Conservation (phyloP, 2,888 invertebrate genomes). For the Noctua pronuba region DNA sequence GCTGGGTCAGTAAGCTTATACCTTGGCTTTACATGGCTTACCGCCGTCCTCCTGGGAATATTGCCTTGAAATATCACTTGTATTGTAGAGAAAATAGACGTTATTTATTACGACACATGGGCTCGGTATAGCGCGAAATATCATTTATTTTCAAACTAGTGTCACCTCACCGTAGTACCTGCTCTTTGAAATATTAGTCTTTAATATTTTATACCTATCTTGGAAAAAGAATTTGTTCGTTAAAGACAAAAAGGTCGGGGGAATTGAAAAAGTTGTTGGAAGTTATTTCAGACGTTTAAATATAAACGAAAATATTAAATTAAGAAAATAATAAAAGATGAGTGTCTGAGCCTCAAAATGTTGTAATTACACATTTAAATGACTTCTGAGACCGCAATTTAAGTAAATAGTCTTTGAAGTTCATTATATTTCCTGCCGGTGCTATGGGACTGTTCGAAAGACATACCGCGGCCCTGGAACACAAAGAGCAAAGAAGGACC, state of each 20-base stretch:
- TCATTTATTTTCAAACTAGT: slow-evolving; percentile 64
- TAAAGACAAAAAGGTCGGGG: not conserved
- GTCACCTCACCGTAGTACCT: slow-evolving; percentile 31
- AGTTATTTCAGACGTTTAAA: slow-evolving; percentile 4
- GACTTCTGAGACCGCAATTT: not conserved
- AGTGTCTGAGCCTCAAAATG: not conserved
- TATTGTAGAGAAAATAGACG: slow-evolving; percentile 75
- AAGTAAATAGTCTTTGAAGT: not conserved
- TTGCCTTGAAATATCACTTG: slow-evolving; percentile 76
- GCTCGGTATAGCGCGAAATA: slow-evolving; percentile 46
- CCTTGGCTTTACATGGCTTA: slow-evolving; percentile 58
- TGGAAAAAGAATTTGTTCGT: slow-evolving; percentile 14
- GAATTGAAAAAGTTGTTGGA: slow-evolving; percentile 14
- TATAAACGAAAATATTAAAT: slow-evolving; percentile 9
- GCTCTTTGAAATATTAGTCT: slow-evolving; percentile 52
- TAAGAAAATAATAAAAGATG: not conserved
- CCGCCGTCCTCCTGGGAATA: slow-evolving; percentile 60
- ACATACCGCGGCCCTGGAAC: no score
- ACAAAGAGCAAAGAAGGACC: no score
- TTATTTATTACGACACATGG: slow-evolving; percentile 75
- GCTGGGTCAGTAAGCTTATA: slow-evolving; percentile 53
- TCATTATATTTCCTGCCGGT: not conserved
- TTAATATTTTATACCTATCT: slow-evolving; percentile 57
- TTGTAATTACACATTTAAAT: not conserved
- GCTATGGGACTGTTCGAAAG: no score